Percentiles rank a stretch among this genome's conserved stretches.
Evolutionary conservation across 2,888 invertebrate genomes (phyloP).

Genomic region (Drosophila mayaguana): DNA sequence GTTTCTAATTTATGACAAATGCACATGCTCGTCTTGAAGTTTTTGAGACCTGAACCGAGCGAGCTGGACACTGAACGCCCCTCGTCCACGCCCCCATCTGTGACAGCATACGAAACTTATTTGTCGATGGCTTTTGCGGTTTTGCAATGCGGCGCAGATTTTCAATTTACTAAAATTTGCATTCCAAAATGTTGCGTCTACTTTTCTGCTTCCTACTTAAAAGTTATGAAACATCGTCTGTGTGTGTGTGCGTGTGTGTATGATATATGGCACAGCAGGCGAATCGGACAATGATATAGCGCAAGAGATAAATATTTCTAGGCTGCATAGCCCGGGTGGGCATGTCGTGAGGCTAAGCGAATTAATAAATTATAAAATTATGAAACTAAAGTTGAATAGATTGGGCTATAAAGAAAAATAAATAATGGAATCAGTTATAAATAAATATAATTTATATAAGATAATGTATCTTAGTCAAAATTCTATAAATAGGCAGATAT

Average conservation of each 20-base stretch:
- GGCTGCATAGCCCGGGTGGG: background rate
- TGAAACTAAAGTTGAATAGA: background rate
- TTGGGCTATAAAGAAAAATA: background rate
- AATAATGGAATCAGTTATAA: background rate
- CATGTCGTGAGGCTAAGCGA: too few species aligned
- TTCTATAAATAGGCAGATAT: too few species aligned
- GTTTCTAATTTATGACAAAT: constrained; percentile 80
- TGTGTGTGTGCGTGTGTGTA: constrained; percentile 26
- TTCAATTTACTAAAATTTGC: constrained; percentile 77
- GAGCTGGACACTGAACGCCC: constrained; percentile 27
- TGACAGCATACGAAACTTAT: constrained; percentile 54
- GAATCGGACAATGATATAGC: constrained; percentile 12
- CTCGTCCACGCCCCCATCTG: background rate
- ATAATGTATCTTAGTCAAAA: too few species aligned
- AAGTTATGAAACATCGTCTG: constrained; percentile 36
- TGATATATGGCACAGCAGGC: constrained; percentile 61
- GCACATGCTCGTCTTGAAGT: constrained; percentile 75
- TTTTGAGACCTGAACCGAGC: constrained; percentile 36
- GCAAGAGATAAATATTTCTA: background rate
- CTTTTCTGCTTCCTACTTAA: constrained; percentile 35
- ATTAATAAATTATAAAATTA: constrained; percentile 1
- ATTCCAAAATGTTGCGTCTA: constrained; percentile 63
- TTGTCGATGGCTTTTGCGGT: constrained; percentile 67
- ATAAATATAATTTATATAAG: too few species aligned
- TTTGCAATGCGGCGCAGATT: constrained; percentile 59